These are phyloP conservation scores for Malurus melanocephalus DNA, from an alignment of 2,113 vertebrate species.

Conservation along the genomic window DNA sequence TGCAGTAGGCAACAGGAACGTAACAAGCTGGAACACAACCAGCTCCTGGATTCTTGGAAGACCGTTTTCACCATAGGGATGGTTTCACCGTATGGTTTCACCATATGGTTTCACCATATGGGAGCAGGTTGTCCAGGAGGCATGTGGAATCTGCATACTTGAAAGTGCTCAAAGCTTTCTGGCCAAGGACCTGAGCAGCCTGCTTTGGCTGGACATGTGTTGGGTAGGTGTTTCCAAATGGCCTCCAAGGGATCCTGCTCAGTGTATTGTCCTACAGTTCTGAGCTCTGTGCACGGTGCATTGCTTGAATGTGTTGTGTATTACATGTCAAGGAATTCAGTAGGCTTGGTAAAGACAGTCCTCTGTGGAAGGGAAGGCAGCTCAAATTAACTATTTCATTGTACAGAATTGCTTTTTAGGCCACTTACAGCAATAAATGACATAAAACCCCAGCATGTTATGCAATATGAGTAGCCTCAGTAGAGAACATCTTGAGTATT, in stretches of 20 bases:
- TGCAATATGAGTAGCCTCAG: neutral
- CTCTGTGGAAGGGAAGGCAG: neutral
- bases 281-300: neutral
- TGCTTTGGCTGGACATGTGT: neutral
- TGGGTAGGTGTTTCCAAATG: neutral
- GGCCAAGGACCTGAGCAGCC: neutral
- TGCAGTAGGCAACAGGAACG: neutral
- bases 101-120: neutral
- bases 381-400: neutral
- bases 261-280: neutral
- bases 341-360: neutral
- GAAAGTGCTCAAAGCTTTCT: neutral
- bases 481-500: constrained; percentile 14
- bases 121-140: neutral
- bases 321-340: neutral
- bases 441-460: neutral
- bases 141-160: neutral
- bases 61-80: neutral
- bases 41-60: neutral
- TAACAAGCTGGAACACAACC: neutral
- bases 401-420: neutral
- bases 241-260: neutral
- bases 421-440: neutral
- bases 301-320: neutral
- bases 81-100: neutral